Evolutionary conservation across 2,797 vertebrate species (phyloP), one percentile per base, ranked within the genome.

Genomic region (Artibeus jamaicensis): DNA sequence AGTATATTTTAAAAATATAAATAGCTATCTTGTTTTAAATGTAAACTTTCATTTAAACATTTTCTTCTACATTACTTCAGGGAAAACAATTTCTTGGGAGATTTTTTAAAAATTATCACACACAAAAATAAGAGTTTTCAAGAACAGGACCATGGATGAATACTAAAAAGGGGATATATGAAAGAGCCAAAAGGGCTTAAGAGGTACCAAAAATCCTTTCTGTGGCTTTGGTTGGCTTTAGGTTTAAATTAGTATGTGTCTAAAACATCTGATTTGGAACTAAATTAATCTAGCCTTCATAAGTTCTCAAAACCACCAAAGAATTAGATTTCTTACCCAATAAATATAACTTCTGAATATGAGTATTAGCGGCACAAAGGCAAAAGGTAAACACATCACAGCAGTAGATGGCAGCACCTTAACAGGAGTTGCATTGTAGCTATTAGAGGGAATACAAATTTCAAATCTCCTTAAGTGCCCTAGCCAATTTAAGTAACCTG

Each of bases 221-320:
- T 16, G n/a, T 22, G 46, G 34, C 32, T 81, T 86, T 44, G 18
- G 12, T 12, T 81, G n/a, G 9, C 76, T 24, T 29, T 79, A 71
- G 44, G 87, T 91, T 62, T 96, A 89, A 97, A 9, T 53, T 94
- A 32, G 48, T 50, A 65, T 70, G 93, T 93, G 94, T 76, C 94
- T 94, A 81, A 94, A 97, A 93, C 82, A 91, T 44, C 93, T 91
- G 94, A 96, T 91, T 94, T 93, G 78, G 79, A 97, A 96, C 87
- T 71, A 81, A 88, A 91, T 89, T 83, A 89, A 93, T 73, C 86
- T 94, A 94, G 89, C 79, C 84, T 96, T 94, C 39, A 86, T 71
- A 96, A 87, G 85, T 86, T 96, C 94, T 95, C 93, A 95, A 95
- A 95, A 96, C 4, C 44, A 96, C 86, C 48, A 89, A 93, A 93